These are phyloP conservation scores for Decapterus maruadsi DNA, from an alignment of 2,797 vertebrate species.

Conservation along the genomic window DNA sequence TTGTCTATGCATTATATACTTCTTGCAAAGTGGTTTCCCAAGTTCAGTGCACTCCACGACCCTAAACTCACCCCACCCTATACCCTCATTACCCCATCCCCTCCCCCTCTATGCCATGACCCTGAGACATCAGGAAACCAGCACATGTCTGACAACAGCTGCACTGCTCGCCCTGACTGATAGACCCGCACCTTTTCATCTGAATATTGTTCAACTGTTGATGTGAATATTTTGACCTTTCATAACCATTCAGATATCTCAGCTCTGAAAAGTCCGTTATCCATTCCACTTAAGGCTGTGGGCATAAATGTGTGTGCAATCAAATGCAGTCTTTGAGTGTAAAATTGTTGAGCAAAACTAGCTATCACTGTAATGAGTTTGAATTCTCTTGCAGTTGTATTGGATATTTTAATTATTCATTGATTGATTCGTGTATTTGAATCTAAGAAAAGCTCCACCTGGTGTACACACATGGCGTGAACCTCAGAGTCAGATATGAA, in stretches of 20 bases:
- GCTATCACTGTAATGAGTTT: background rate
- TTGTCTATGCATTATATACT: background rate
- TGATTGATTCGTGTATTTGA: background rate
- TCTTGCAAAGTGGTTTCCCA: background rate
- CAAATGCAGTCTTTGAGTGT: background rate
- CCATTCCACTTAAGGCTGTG: background rate
- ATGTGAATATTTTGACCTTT: background rate
- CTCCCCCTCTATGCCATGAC: background rate
- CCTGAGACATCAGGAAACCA: conserved; percentile 12
- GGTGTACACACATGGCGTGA: background rate
- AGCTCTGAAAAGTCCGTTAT: background rate
- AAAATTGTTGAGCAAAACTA: background rate
- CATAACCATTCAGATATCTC: background rate
- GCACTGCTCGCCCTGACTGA: background rate
- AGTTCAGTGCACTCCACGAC: background rate
- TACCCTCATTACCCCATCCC: no score
- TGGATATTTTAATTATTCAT: background rate
- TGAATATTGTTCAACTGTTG: background rate
- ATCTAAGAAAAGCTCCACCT: background rate
- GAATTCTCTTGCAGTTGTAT: background rate
- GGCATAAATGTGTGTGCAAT: background rate
- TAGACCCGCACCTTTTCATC: background rate
- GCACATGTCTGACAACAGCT: conserved; percentile 43
- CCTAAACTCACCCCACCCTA: no score
- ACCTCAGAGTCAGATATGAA: background rate